These are phyloP conservation scores for Napeogenes inachia DNA, from an alignment of 2,888 invertebrate genomes.

Conservation along the genomic window DNA sequence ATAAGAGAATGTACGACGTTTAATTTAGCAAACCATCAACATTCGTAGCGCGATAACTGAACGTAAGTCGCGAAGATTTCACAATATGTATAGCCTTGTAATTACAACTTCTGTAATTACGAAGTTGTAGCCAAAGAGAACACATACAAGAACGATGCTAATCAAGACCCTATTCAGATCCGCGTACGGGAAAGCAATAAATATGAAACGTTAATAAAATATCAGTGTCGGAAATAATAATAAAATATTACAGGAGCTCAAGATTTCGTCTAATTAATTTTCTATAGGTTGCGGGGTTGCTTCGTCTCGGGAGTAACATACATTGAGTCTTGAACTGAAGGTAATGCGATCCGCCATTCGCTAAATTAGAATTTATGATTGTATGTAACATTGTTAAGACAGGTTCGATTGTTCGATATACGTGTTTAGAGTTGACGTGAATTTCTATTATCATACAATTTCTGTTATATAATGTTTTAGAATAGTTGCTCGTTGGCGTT, in stretches of 20 bases:
- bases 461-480: too few species aligned
- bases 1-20: conserved; percentile 60
- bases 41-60: conserved; percentile 58
- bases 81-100: conserved; percentile 61
- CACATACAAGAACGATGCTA: conserved; percentile 60
- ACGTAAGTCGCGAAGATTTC: conserved; percentile 56
- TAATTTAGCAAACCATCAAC: conserved; percentile 72
- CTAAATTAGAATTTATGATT: conserved; percentile 78
- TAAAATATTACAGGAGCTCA: conserved; percentile 73
- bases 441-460: too few species aligned
- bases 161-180: conserved; percentile 71
- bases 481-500: too few species aligned
- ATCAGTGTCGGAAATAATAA: conserved; percentile 72
- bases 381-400: conserved; percentile 74
- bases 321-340: conserved; percentile 71
- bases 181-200: conserved; percentile 69
- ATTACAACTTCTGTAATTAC: conserved; percentile 74
- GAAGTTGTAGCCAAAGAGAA: conserved; percentile 56
- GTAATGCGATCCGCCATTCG: conserved; percentile 71
- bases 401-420: conserved; percentile 45
- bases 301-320: conserved; percentile 73
- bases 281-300: conserved; percentile 70
- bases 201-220: conserved; percentile 72
- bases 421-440: conserved; percentile 10
- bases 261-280: conserved; percentile 77